Evolutionary conservation across 2,113 vertebrate species (phyloP), one percentile per base, ranked within the genome.

Genomic region (Phasianus colchicus): DNA sequence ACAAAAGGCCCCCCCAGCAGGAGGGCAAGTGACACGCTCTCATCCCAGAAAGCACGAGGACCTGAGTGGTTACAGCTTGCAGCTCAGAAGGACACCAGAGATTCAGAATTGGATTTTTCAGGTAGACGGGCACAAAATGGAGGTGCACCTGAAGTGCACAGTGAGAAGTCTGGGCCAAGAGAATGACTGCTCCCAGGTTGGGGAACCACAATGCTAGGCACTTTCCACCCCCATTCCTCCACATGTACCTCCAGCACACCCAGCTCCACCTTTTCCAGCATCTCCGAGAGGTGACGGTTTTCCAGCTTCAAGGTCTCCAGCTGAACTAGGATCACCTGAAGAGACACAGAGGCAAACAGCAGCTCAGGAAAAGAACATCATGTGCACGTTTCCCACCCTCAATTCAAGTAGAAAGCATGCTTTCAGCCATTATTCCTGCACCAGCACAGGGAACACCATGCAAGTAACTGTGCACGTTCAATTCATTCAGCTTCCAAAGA

Each of bases 251-350:
- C 97, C 18, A 97, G 92, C 40, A 98, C 92, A 66, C 88, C 96
- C 13, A 96, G 95, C 58, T 98, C 97, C 38, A 96, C 89, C 83
- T 97, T 97, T 83, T 98, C 97, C 86, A 99, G 96, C 58, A 98
- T 97, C 91, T 97, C 97, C 38, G 97, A 98, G 87, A 99, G 98
- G 67, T 96, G 98, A 78, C 85, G 94, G 93, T 99, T 99, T 96
- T 99, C 99, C 89, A 97, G 92, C 83, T 96, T 98, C 58, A 99
- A 92, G n/a, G 97, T 97, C 92, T 99, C 98, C 86, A 99, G 87
- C 95, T 99, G 98, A 80, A 96, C 91, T 92, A 98, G 97, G 93
- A 98, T 97, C 50, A 98, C 97, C 98, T 99, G 89, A 87, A 54
- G 50, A 92, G 79, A 94, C 30, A 18, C 25, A 80, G 10, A 91